A percentile compares a stretch with the other conserved stretches of the same genome.
phyloP scores from a whole-genome alignment of 2,113 vertebrate genomes.

The Halichoerus grypus region DNA sequence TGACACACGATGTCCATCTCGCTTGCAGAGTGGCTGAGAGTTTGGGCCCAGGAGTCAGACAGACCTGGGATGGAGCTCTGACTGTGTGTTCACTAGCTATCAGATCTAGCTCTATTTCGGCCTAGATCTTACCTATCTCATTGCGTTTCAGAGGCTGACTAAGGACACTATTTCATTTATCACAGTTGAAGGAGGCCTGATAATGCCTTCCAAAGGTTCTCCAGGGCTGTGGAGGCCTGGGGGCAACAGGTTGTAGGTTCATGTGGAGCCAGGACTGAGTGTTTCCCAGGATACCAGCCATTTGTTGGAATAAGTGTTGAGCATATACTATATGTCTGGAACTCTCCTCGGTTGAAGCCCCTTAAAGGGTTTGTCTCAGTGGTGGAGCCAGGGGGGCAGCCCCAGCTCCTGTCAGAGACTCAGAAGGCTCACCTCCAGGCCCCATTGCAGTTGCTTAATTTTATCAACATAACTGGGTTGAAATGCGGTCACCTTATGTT shows the following conservation, averaged over 20 bases:
- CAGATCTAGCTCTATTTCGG: background rate
- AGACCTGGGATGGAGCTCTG: background rate
- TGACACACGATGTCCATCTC: accelerated
- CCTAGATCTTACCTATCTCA: background rate
- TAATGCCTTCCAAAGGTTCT: background rate
- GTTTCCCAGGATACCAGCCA: background rate
- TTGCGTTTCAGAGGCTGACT: background rate
- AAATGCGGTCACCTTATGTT: background rate
- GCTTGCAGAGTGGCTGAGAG: background rate
- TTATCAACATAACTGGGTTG: background rate
- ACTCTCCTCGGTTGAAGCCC: background rate
- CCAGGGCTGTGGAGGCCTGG: background rate
- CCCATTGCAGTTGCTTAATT: background rate
- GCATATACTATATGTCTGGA: background rate
- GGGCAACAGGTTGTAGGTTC: too few species aligned
- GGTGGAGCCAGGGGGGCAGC: background rate
- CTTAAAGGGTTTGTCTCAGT: background rate
- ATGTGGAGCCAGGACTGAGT: accelerated
- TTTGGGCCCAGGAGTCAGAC: background rate
- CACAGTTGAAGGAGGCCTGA: background rate
- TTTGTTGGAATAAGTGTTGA: background rate
- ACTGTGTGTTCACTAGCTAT: background rate
- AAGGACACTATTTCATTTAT: background rate
- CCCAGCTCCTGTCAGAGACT: background rate
- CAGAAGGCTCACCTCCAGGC: too few species aligned